These are phyloP conservation scores for Odobenus rosmarus DNA, from an alignment of 2,113 vertebrate genomes.

Conservation along the genomic window DNA sequence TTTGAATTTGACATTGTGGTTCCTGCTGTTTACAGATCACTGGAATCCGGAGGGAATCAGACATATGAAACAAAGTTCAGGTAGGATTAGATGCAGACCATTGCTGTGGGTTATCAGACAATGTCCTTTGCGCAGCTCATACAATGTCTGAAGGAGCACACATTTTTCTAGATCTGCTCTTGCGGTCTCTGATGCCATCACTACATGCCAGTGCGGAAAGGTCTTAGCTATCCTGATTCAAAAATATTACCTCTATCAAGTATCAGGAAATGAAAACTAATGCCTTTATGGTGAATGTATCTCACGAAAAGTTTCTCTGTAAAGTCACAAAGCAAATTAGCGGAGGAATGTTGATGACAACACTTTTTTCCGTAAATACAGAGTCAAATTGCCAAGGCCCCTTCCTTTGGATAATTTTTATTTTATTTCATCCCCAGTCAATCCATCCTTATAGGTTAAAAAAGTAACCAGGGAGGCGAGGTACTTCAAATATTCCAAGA, in stretches of 20 bases:
- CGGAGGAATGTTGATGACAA: not conserved
- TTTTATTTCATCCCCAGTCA: not conserved
- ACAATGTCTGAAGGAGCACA: not conserved
- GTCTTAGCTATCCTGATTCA: not conserved
- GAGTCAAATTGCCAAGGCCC: not conserved
- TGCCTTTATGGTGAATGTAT: not conserved
- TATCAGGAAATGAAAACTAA: not conserved
- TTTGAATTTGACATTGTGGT: not conserved
- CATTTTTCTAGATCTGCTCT: not conserved
- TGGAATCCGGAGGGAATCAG: not conserved
- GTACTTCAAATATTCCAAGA: conserved; percentile 3
- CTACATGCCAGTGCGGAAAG: not conserved
- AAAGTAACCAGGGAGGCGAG: not conserved
- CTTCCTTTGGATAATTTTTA: not conserved
- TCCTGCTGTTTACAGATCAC: not conserved
- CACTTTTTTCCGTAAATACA: not conserved
- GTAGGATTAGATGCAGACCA: not conserved
- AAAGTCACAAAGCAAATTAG: not conserved
- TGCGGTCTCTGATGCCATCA: not conserved
- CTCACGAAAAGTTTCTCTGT: not conserved
- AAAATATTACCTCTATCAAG: not conserved
- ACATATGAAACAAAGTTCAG: too few species aligned
- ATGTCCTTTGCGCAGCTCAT: not conserved
- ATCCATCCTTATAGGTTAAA: not conserved
- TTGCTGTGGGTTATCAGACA: not conserved